Base-by-base conservation (phyloP, 2,888 invertebrate species). In the Octodonta nipae region DNA sequence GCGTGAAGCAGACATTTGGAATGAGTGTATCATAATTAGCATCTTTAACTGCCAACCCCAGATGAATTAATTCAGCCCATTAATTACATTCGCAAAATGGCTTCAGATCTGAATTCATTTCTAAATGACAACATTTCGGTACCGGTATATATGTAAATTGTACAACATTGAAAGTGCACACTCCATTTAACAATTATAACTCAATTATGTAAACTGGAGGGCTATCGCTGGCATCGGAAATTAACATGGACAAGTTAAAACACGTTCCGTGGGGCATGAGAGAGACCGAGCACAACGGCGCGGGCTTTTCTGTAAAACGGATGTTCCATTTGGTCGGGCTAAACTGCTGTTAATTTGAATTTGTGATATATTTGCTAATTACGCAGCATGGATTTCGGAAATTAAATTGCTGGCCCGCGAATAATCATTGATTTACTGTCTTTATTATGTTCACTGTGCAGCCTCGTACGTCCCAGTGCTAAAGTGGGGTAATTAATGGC, bases 171-270 rank as follows among this genome's bases (percentile, higher is more conserved):
- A 56, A 58, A 59, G 56, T 47, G 51, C 47, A 54, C 58, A 54
- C 52, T 52, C 59, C 58, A 61, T 61, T 61, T 56, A 61, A 56
- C 61, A 60, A 61, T 61, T 58, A 60, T 55, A 56, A 61, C 56
- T 59, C 61, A 59, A 61, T 61, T 61, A 60, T 60, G 60, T 50
- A 59, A 60, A 61, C 53, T 50, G 54, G 52, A 51, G 52, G 49
- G 50, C 53, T 56, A 58, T 59, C 58, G 51, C 54, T 49, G 50
- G 44, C 50, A 54, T 55, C 59, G 62, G 62, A 62, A 61, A 62
- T 62, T 62, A 62, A 60, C 59, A 54, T 50, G 50, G 55, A 48
- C 54, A 49, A 55, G 56, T 57, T 59, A 58, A 60, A 60, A 60
- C 55, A 55, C 47, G 35, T 16, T 31, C 49, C 51, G 51, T 47